Evolutionary conservation across 2,113 vertebrate genomes (phyloP).

Genomic region (Campylomormyrus numenius): DNA sequence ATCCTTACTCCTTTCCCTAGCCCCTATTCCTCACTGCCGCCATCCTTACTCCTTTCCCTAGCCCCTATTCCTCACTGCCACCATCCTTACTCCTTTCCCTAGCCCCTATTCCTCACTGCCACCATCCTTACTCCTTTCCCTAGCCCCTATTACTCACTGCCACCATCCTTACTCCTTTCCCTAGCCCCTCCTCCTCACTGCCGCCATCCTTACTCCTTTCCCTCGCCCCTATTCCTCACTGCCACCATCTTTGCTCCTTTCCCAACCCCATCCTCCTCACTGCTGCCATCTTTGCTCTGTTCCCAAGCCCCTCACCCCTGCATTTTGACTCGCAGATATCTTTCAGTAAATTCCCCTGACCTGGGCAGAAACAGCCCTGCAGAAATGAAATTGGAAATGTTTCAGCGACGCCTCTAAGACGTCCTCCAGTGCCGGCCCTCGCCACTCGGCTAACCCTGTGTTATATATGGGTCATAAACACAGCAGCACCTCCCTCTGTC

Average conservation of each 20-base stretch:
- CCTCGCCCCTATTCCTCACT: no score
- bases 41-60: background rate
- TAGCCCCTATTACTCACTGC: background rate
- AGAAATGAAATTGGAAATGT: slow-evolving; percentile 8
- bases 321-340: background rate
- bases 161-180: background rate
- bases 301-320: background rate
- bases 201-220: background rate
- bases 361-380: background rate
- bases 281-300: background rate
- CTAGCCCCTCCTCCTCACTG: background rate
- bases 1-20: background rate
- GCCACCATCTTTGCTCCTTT: background rate
- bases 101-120: background rate
- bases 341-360: background rate
- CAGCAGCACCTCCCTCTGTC: slow-evolving; percentile 51
- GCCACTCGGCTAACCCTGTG: slow-evolving; percentile 48
- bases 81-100: no score
- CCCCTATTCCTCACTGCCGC: background rate
- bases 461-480: slow-evolving; percentile 53
- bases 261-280: background rate
- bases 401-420: background rate
- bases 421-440: slow-evolving; percentile 41
- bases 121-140: background rate
- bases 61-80: background rate